These are phyloP conservation scores for Encarsia formosa DNA, from an alignment of 2,888 invertebrate species.

Conservation along the genomic window DNA sequence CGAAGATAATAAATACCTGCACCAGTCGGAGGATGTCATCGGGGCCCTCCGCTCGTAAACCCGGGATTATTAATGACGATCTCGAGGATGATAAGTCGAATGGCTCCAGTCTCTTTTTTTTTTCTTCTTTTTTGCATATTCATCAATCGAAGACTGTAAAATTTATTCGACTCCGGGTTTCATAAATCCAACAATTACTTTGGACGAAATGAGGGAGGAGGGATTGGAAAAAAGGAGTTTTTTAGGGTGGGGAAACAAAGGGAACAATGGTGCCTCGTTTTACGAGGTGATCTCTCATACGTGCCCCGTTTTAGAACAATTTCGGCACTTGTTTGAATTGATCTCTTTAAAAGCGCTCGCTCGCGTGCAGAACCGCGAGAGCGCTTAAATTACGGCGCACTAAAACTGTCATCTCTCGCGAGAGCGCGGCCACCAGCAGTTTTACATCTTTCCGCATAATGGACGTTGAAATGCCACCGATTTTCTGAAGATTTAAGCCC, in stretches of 20 bases:
- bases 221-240: too few species aligned
- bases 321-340: slow-evolving; percentile 15
- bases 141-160: too few species aligned
- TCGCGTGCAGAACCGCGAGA: slow-evolving; percentile 3
- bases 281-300: too few species aligned
- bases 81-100: not conserved
- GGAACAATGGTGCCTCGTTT: too few species aligned
- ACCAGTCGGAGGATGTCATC: slow-evolving; percentile 19
- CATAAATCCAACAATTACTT: too few species aligned
- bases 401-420: slow-evolving; percentile 21
- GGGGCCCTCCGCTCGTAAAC: not conserved
- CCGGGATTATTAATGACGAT: slow-evolving; percentile 13
- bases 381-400: slow-evolving; percentile 21
- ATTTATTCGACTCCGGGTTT: too few species aligned
- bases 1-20: slow-evolving; percentile 18
- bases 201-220: too few species aligned
- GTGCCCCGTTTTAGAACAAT: too few species aligned
- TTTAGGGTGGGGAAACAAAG: too few species aligned
- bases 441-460: slow-evolving; percentile 3
- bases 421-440: slow-evolving; percentile 1
- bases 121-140: not conserved
- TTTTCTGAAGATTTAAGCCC: slow-evolving; percentile 17
- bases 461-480: slow-evolving; percentile 4
- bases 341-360: slow-evolving; percentile 16
- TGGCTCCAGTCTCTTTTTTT: not conserved